Base-by-base conservation (phyloP, 2,888 invertebrate species). In the Strigamia crassipes region DNA sequence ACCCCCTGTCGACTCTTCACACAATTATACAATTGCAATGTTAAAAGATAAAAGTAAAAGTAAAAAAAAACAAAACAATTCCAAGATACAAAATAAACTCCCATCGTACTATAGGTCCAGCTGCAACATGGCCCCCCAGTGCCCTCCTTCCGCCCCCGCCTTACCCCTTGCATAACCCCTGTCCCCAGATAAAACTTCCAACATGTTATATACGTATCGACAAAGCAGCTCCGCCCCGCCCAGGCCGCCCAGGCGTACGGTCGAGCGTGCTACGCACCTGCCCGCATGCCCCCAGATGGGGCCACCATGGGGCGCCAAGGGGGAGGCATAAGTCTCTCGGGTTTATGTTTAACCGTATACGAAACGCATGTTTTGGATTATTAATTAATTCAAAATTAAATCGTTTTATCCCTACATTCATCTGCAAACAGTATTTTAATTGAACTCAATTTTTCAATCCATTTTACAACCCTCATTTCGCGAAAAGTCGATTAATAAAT, bases 151-250 rank as follows among this genome's bases (percentile, higher is more conserved):
- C 73, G 73, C 73, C 73, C 73, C 73, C 73, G 73, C 73, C 27
- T 73, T 73, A 73, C 73, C 73, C 73, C 73, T 73, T 73, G 73
- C 73, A 73, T 73, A 73, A 73, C 73, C 73, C 73, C 73, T 31
- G 73, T 73, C 27, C 73, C 27, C 56, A 1, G 56, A 56, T 56
- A 56, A 56, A 56, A 56, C 56, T 56, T 56, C 56, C n/a, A 56
- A 56, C 56, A 18, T 56, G 56, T 56, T 56, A 56, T 56, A 73
- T 27, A n/a, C 27, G n/a, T n/a, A 27, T 73, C 73, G 73, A 73
- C 73, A 73, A 73, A 73, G 73, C 61, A 73, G 31, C 73, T 73
- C 73, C 8, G 73, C 73, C 73, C 73, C 56, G 56, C 56, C 56
- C 56, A 56, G 21, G 56, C 56, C 56, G 56, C 56, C 56, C 27